These are phyloP conservation scores for Serripes groenlandicus DNA, from an alignment of 2,888 invertebrate genomes.

Conservation along the genomic window DNA sequence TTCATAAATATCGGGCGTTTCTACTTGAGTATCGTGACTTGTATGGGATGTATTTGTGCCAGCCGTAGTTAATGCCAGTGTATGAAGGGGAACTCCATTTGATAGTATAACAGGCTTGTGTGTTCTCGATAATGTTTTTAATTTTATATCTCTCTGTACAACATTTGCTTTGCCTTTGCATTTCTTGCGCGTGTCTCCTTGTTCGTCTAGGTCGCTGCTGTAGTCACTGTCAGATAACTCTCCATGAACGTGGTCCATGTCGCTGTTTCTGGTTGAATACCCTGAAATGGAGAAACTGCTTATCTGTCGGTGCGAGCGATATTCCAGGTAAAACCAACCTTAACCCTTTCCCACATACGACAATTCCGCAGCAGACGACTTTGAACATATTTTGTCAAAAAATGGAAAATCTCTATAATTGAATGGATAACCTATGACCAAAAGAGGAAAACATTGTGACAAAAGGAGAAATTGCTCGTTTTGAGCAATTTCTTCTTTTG, in stretches of 20 bases:
- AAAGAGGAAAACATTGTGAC: no score
- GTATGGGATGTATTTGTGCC: background rate
- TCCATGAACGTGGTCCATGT: background rate
- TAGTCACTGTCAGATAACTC: conserved; percentile 14
- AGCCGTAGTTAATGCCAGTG: background rate
- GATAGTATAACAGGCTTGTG: background rate
- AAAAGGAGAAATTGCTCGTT: no score
- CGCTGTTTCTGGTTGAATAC: conserved; percentile 1
- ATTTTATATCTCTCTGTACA: background rate
- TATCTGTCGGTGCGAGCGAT: no score
- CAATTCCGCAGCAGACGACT: no score
- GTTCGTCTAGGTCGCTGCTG: conserved; percentile 5
- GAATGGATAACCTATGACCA: no score
- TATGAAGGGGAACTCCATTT: no score
- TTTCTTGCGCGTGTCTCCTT: background rate
- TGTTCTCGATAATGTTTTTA: background rate
- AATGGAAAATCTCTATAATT: no score
- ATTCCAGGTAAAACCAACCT: no score
- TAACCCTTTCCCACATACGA: no score
- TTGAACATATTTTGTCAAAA: no score
- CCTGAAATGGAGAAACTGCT: no score
- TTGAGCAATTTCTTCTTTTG: no score
- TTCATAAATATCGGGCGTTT: background rate
- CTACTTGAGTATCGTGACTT: background rate
- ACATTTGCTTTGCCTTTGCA: background rate